These are phyloP conservation scores for Centroberyx gerrardi DNA, from an alignment of 2,797 vertebrate species.

Conservation along the genomic window DNA sequence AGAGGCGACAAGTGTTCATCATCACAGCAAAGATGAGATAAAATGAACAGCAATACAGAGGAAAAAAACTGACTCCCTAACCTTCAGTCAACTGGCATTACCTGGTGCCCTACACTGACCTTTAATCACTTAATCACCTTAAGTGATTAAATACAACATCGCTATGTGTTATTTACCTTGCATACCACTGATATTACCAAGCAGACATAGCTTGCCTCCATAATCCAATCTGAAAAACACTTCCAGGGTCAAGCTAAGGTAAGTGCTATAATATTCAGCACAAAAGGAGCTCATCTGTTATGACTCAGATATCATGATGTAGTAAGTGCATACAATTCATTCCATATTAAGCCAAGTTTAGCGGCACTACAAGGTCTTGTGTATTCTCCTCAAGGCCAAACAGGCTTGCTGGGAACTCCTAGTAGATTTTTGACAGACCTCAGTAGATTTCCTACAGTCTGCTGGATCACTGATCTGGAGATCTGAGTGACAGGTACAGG, in stretches of 20 bases:
- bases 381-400: neutral
- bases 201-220: conserved; percentile 16
- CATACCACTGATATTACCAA: conserved; percentile 23
- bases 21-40: conserved; percentile 22
- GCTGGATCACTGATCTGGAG: neutral
- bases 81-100: conserved; percentile 12
- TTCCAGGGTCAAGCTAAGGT: conserved; percentile 18
- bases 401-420: neutral
- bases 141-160: conserved; percentile 30
- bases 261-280: conserved; percentile 11
- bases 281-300: conserved; percentile 35
- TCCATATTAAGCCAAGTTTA: conserved; percentile 11
- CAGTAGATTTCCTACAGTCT: conserved; percentile 6
- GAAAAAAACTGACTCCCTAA: neutral
- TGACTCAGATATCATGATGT: conserved; percentile 15
- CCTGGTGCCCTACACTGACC: conserved; percentile 1
- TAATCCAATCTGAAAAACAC: conserved; percentile 41
- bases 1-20: conserved; percentile 55
- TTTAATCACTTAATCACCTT: neutral
- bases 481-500: neutral
- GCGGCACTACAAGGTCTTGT: conserved; percentile 2
- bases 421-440: neutral
- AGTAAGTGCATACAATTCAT: conserved; percentile 12
- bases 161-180: conserved; percentile 26
- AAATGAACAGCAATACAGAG: conserved; percentile 20